Percentiles rank a stretch among this genome's conserved stretches.
These are phyloP conservation scores for Macrotus californicus DNA, from an alignment of 2,113 vertebrate genomes.

Conservation along the genomic window DNA sequence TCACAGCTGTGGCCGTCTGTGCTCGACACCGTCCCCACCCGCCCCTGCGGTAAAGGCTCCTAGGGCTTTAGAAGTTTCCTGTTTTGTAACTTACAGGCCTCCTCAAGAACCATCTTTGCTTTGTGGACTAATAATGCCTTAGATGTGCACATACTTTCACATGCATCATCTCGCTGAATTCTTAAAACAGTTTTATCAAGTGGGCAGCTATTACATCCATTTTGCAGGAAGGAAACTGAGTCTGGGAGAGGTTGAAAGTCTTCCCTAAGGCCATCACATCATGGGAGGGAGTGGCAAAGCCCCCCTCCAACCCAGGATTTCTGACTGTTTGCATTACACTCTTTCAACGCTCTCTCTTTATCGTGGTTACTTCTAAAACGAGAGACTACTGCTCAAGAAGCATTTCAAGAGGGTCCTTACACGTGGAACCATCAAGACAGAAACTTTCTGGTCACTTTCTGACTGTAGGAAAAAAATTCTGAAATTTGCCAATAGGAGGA, in stretches of 20 bases:
- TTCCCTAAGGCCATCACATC: neutral
- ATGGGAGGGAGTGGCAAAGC: neutral
- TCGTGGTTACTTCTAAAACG: neutral
- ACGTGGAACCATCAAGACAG: neutral
- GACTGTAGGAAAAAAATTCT: neutral
- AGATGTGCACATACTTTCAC: neutral
- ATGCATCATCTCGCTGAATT: neutral
- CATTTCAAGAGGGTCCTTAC: neutral
- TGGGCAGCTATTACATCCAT: neutral
- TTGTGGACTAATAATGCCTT: neutral
- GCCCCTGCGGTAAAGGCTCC: neutral
- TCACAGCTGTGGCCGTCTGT: fast-evolving
- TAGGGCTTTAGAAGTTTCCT: neutral
- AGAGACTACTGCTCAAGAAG: neutral
- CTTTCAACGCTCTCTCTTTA: neutral
- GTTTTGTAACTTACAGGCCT: neutral
- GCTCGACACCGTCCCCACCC: neutral
- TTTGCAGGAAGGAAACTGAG: conserved; percentile 5
- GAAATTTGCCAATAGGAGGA: neutral
- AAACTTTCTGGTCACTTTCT: neutral
- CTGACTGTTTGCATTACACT: neutral
- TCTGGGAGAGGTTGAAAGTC: neutral
- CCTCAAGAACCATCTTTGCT: neutral
- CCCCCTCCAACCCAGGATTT: neutral
- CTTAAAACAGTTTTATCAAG: neutral